Conservation (phyloP, 2,113 vertebrate species). For the Neomonachus schauinslandi region DNA sequence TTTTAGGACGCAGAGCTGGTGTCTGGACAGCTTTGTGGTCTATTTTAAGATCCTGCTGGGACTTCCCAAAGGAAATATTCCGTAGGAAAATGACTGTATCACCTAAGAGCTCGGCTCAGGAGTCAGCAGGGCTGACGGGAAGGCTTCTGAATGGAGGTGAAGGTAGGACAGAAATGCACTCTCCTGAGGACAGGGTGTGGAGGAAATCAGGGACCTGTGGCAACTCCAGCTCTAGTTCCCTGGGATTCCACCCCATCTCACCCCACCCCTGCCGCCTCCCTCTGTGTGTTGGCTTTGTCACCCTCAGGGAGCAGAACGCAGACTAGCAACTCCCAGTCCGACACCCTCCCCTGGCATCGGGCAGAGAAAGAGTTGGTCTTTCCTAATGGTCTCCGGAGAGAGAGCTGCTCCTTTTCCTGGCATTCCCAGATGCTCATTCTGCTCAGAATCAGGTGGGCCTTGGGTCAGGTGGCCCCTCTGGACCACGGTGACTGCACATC, state of each 20-base stretch:
- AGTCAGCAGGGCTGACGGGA: background rate
- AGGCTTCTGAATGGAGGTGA: background rate
- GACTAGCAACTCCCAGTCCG: background rate
- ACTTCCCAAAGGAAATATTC: background rate
- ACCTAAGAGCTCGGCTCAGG: background rate
- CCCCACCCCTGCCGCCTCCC: background rate
- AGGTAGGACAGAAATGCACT: background rate
- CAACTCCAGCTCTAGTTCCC: background rate
- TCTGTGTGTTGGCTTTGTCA: too few species aligned
- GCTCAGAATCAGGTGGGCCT: background rate
- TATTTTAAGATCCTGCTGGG: background rate
- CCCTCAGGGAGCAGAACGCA: background rate
- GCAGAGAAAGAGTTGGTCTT: background rate
- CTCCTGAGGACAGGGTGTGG: too few species aligned
- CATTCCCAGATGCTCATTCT: background rate
- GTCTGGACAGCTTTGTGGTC: background rate
- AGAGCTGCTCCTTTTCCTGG: background rate
- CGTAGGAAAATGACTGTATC: background rate
- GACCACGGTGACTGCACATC: background rate
- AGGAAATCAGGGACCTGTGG: background rate
- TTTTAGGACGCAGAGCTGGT: background rate
- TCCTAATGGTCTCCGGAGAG: too few species aligned
- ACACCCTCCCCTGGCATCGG: too few species aligned
- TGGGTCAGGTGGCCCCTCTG: background rate
- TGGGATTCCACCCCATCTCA: background rate